A percentile compares a stretch with the other conserved stretches of the same genome.
phyloP scores from a whole-genome alignment of 2,113 vertebrate genomes.

The Herpetotheres cachinnans region DNA sequence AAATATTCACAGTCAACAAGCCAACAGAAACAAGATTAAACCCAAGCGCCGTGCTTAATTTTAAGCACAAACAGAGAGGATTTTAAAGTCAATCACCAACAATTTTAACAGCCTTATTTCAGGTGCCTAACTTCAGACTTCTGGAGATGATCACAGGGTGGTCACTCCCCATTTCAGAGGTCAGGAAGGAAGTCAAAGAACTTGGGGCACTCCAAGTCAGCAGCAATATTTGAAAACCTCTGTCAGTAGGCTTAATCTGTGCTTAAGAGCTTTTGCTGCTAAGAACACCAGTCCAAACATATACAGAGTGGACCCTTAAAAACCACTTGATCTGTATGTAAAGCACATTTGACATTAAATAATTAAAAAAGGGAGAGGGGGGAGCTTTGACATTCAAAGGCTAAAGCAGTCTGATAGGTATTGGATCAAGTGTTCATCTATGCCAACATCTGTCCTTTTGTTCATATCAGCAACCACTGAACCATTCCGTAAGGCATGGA shows the following conservation, averaged over 20 bases:
- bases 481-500: neutral
- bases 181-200: neutral
- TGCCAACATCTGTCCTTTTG: neutral
- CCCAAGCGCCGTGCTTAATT: fast-evolving
- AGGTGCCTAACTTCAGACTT: neutral
- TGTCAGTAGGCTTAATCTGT: neutral
- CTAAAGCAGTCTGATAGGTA: neutral
- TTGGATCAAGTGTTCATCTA: neutral
- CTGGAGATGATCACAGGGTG: neutral
- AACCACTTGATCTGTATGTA: neutral
- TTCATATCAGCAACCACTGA: neutral
- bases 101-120: neutral
- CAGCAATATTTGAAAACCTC: neutral
- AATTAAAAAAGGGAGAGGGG: neutral
- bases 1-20: neutral
- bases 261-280: neutral
- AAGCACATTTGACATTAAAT: neutral
- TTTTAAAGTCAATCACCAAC: neutral
- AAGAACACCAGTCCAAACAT: neutral
- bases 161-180: neutral
- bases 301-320: neutral
- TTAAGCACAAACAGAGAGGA: neutral
- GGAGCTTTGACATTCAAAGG: neutral
- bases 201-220: neutral
- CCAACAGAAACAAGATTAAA: neutral